Evolutionary conservation across 53 echinoderm and acorn worm species (phyloP), one percentile per base, ranked within the genome.

Genomic region (Stichopus horrens): DNA sequence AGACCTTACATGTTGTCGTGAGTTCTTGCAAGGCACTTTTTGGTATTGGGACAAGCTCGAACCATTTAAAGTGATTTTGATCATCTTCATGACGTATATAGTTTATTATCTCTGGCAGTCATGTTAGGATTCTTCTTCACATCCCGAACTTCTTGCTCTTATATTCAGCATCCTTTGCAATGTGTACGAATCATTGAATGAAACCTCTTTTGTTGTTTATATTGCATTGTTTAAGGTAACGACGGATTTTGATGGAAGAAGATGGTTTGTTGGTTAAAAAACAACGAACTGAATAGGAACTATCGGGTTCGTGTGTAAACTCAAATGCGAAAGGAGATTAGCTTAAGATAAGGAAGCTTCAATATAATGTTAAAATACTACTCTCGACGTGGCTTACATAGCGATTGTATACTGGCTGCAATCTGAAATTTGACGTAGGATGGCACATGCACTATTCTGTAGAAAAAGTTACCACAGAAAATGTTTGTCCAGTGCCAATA

Each of bases 241-340:
- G 16, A 52, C 58, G 56, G 81, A 56, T 81, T 56, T 56, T 54
- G 56, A 57, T 58, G 76, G 58, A 55, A 56, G 57, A 81, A 81
- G 57, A 20, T 56, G 19, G 53, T 21, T 58, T 81, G 56, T 56
- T 81, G 56, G 81, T 56, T 81, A 7, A 57, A 58, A 81, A 81
- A 79, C 56, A 56, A 81, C 55, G 58, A 81, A 52, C 57, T 18
- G 57, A 53, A 51, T 57, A 53, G 81, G 57, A 81, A 56, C 81
- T 56, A 22, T 9, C 81, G 56, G 57, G 81, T 81, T 81, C 81
- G 81, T 81, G 81, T 81, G 81, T 81, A 81, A 81, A 81, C 81
- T 81, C 81, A 53, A 81, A 81, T n/a, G n/a, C 7, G 20, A 9
- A 56, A 81, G 57, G 81, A 79, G 55, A 53, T 56, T 81, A 57